phyloP scores from a whole-genome alignment of 2,888 invertebrate species.

The Poecilobothrus nobilitatus region DNA sequence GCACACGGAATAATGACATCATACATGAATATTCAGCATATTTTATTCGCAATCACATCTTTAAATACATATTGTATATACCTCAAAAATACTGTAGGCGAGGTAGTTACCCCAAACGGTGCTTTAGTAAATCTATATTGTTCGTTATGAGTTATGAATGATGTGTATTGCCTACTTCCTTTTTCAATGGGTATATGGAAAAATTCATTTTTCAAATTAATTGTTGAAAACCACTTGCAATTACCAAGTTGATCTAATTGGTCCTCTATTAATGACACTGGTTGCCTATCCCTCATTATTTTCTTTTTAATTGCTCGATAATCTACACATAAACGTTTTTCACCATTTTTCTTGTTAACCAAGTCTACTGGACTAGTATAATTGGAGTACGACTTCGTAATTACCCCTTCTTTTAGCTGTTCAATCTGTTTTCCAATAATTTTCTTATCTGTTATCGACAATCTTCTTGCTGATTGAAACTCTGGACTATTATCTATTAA shows the following conservation, averaged over 20 bases:
- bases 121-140: conserved; percentile 29
- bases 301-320: conserved; percentile 17
- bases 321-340: conserved; percentile 26
- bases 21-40: too few species aligned
- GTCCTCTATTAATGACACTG: conserved; percentile 30
- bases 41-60: too few species aligned
- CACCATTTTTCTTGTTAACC: conserved; percentile 26
- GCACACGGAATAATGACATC: too few species aligned
- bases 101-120: too few species aligned
- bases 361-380: conserved; percentile 29
- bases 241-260: conserved; percentile 29
- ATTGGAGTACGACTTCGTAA: conserved; percentile 22
- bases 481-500: conserved; percentile 24
- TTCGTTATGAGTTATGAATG: conserved; percentile 30
- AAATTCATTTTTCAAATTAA: too few species aligned
- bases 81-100: too few species aligned
- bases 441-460: conserved; percentile 25
- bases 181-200: conserved; percentile 32
- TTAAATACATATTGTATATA: too few species aligned
- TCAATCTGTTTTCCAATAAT: conserved; percentile 27
- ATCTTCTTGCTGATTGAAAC: conserved; percentile 25
- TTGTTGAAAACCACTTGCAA: conserved; percentile 28
- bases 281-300: too few species aligned
- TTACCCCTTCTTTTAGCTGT: conserved; percentile 19
- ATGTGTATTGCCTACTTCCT: conserved; percentile 32